Percentiles rank a stretch among this genome's conserved stretches.
These are phyloP conservation scores for Acronicta aceris DNA, from an alignment of 2,888 invertebrate genomes.

Conservation along the genomic window DNA sequence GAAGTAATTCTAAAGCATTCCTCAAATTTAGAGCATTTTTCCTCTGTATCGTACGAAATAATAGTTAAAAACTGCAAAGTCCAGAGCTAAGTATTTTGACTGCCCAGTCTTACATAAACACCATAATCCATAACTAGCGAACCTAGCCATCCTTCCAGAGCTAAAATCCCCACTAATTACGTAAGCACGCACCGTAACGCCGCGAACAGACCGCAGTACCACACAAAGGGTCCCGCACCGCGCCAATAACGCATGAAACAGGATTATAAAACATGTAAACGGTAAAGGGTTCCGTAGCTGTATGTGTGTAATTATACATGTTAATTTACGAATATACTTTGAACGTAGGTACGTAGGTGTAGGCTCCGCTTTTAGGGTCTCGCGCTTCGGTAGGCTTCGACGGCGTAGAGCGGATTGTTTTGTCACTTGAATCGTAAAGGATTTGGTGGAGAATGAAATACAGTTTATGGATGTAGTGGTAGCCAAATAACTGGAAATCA, in stretches of 20 bases:
- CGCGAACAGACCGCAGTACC: slow-evolving; percentile 56
- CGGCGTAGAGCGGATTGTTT: slow-evolving; percentile 32
- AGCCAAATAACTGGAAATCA: neutral
- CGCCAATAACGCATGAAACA: slow-evolving; percentile 88
- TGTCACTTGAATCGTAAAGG: slow-evolving; percentile 46
- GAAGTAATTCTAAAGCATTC: no score
- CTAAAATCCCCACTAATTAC: slow-evolving; percentile 43
- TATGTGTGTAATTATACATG: slow-evolving; percentile 84
- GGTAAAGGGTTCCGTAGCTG: slow-evolving; percentile 77
- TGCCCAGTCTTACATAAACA: no score
- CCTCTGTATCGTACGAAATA: no score
- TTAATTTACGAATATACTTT: slow-evolving; percentile 73
- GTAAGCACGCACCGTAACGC: slow-evolving; percentile 64
- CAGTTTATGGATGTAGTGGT: slow-evolving; percentile 8
- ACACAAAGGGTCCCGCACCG: slow-evolving; percentile 78
- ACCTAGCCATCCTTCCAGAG: slow-evolving; percentile 18
- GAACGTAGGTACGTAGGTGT: slow-evolving; percentile 30
- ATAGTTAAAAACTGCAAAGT: no score
- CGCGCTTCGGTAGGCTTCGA: slow-evolving; percentile 38
- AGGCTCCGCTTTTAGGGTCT: slow-evolving; percentile 44
- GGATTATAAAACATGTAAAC: slow-evolving; percentile 88
- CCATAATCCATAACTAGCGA: neutral
- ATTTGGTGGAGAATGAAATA: slow-evolving; percentile 20
- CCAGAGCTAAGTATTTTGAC: no score
- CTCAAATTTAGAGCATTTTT: no score